These are phyloP conservation scores for Mesochorus sp. DNA, from an alignment of 2,888 invertebrate genomes.

Conservation along the genomic window DNA sequence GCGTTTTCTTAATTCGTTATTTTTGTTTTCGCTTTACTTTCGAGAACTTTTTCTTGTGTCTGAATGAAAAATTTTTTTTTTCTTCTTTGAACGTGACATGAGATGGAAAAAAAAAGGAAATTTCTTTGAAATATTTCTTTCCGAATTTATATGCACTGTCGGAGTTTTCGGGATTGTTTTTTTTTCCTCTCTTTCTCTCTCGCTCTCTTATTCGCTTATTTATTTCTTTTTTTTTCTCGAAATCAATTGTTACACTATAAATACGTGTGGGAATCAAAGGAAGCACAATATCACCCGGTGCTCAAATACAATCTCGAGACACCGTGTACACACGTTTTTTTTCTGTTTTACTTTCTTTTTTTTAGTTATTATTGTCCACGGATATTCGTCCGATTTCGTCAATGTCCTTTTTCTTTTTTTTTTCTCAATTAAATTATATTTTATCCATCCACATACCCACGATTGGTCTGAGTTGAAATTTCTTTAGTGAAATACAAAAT, in stretches of 20 bases:
- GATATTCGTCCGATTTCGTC: constrained; percentile 58
- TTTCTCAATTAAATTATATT: constrained; percentile 38
- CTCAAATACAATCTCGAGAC: constrained; percentile 21
- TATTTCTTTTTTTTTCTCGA: constrained; percentile 7
- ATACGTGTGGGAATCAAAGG: constrained; percentile 64
- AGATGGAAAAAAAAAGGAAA: too few species aligned
- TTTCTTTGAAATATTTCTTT: constrained; percentile 21
- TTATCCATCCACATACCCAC: constrained; percentile 42
- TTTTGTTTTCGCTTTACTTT: constrained; percentile 22
- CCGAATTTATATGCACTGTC: too few species aligned
- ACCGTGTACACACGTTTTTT: constrained; percentile 43
- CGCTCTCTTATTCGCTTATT: too few species aligned
- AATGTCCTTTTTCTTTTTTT: constrained; percentile 45
- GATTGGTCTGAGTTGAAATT: constrained; percentile 55
- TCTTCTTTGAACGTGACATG: constrained; percentile 33
- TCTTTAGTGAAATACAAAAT: too few species aligned
- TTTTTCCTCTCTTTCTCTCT: too few species aligned
- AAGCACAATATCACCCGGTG: constrained; percentile 63
- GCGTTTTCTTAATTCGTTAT: constrained; percentile 27
- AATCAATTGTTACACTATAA: constrained; percentile 46
- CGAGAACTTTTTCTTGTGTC: not conserved
- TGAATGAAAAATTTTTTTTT: not conserved
- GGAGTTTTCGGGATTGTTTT: too few species aligned
- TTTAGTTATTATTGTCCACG: constrained; percentile 65
- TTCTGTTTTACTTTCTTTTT: constrained; percentile 24